Percentiles rank a stretch among this genome's conserved stretches.
Evolutionary conservation across 2,888 invertebrate species (phyloP).

Genomic region (Parnassius smintheus): DNA sequence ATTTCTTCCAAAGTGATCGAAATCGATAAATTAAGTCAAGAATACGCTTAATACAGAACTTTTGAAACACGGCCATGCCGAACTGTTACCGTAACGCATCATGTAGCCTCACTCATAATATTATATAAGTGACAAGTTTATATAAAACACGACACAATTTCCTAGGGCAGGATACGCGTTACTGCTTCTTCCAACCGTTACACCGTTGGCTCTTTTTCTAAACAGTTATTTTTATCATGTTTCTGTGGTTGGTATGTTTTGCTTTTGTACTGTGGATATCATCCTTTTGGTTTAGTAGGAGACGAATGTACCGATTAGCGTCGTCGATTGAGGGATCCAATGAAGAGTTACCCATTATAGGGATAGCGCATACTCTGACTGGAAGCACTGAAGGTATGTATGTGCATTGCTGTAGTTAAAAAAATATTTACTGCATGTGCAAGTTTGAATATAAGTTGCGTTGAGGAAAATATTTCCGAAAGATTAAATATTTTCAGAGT

Average conservation of each 20-base stretch:
- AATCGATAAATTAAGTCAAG: too few relatives aligned
- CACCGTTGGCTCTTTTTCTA: not conserved
- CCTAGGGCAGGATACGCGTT: not conserved
- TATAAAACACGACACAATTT: constrained; percentile 4
- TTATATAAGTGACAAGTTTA: not conserved
- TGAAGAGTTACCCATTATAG: constrained; percentile 48
- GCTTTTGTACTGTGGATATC: constrained; percentile 38
- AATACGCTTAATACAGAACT: too few relatives aligned
- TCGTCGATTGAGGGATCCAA: constrained; percentile 31
- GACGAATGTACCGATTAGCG: constrained; percentile 56
- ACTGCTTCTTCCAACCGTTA: not conserved
- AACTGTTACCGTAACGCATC: not conserved
- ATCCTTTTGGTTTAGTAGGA: constrained; percentile 48
- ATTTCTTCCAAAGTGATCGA: too few relatives aligned
- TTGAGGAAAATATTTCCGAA: too few relatives aligned
- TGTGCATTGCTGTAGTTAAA: not conserved
- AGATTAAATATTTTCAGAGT: too few relatives aligned
- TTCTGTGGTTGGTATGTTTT: constrained; percentile 13
- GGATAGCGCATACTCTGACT: constrained; percentile 47
- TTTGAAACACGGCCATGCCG: too few relatives aligned
- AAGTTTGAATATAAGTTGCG: too few relatives aligned
- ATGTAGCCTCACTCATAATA: not conserved
- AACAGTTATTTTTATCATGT: constrained; percentile 1
- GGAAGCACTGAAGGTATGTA: constrained; percentile 58
- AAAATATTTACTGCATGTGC: too few relatives aligned